Evolutionary conservation across 2,113 vertebrate species (phyloP).

Genomic region (Alligator sinensis): DNA sequence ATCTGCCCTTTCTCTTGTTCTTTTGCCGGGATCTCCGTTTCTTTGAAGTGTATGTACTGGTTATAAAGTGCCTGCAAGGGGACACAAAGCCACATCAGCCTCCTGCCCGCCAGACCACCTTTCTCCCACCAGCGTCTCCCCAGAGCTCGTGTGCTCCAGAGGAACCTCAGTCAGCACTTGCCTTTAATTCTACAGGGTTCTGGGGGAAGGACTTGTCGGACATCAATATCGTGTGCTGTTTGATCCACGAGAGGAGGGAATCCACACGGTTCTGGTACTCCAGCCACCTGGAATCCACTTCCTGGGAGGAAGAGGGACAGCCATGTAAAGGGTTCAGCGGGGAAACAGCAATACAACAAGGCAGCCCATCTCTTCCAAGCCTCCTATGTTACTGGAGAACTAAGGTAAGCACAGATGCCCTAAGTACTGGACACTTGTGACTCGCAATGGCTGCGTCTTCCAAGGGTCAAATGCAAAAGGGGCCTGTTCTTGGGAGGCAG

Average conservation of each 20-base stretch:
- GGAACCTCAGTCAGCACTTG: slow-evolving; percentile 11
- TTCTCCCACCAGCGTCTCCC: neutral
- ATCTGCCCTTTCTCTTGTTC: slow-evolving; percentile 91
- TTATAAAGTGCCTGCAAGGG: slow-evolving; percentile 96
- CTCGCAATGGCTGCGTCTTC: neutral
- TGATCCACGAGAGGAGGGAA: slow-evolving; percentile 95
- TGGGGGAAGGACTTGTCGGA: slow-evolving; percentile 96
- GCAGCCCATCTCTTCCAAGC: neutral
- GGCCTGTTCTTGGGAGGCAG: neutral
- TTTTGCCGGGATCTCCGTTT: slow-evolving; percentile 93
- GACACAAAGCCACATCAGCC: slow-evolving; percentile 7
- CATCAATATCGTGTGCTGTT: slow-evolving; percentile 92
- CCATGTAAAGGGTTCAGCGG: neutral
- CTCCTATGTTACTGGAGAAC: neutral
- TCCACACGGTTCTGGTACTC: slow-evolving; percentile 93
- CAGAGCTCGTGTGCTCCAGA: rapidly evolving
- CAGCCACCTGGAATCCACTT: slow-evolving; percentile 93
- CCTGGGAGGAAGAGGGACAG: slow-evolving; percentile 70
- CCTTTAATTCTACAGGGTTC: slow-evolving; percentile 98
- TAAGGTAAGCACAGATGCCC: neutral
- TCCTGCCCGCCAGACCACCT: neutral
- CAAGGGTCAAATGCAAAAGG: rapidly evolving
- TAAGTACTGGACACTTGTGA: no score
- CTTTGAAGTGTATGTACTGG: slow-evolving; percentile 98
- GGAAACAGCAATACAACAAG: rapidly evolving